Percentiles rank a stretch among this genome's conserved stretches.
Evolutionary conservation across 2,113 vertebrate species (phyloP).

Genomic region (Garra rufa): DNA sequence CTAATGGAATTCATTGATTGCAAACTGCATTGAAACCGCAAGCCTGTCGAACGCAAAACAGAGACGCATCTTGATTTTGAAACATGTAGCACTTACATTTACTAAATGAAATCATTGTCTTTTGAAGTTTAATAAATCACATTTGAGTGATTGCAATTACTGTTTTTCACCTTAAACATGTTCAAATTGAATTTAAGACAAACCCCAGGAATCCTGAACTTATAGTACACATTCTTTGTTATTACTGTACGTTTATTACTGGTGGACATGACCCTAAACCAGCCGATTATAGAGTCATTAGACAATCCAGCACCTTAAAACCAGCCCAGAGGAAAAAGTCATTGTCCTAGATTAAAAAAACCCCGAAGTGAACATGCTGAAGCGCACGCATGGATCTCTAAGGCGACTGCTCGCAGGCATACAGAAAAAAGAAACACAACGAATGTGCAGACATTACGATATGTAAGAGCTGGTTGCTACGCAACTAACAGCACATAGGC

Average conservation of each 20-base stretch:
- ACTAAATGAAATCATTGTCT: neutral
- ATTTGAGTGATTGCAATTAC: neutral
- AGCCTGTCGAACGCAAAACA: neutral
- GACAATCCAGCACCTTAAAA: neutral
- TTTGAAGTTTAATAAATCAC: neutral
- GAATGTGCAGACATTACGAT: conserved; percentile 58
- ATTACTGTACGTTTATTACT: neutral
- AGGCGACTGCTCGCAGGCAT: conserved; percentile 9
- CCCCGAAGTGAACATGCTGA: conserved; percentile 6
- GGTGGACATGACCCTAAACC: neutral
- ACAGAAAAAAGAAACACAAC: conserved; percentile 51
- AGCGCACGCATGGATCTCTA: conserved; percentile 4
- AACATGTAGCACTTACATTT: neutral
- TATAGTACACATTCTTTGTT: neutral
- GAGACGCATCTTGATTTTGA: neutral
- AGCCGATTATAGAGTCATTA: neutral
- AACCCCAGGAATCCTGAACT: neutral
- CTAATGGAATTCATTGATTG: conserved; percentile 1
- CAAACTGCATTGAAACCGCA: neutral
- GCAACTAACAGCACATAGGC: conserved; percentile 60
- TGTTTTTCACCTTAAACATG: neutral
- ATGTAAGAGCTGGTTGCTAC: conserved; percentile 64
- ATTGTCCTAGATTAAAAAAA: conserved; percentile 25
- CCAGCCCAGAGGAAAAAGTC: neutral
- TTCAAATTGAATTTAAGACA: neutral